A percentile compares a stretch with the other conserved stretches of the same genome.
phyloP scores from a whole-genome alignment of 2,113 vertebrate genomes.

The Dolichallabes microphthalmus region DNA sequence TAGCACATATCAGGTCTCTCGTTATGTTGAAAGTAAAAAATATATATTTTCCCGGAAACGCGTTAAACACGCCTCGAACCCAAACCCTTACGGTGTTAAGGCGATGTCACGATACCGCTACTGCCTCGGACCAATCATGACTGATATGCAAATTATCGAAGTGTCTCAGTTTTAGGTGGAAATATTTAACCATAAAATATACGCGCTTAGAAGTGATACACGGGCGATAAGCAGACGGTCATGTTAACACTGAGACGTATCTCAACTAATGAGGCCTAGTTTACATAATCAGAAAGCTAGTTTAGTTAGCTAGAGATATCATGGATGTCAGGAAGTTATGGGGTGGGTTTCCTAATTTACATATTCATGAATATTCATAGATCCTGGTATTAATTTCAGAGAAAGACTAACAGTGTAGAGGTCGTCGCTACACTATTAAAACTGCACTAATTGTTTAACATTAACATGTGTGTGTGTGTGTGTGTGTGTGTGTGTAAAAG shows the following conservation, averaged over 20 bases:
- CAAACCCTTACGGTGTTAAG: not conserved
- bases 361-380: slow-evolving; percentile 1
- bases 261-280: not conserved
- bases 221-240: not conserved
- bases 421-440: not conserved
- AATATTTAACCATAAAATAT: not conserved
- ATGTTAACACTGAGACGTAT: not conserved
- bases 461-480: not conserved
- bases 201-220: not conserved
- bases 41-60: not conserved
- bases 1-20: not conserved
- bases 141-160: not conserved
- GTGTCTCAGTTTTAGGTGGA: not conserved
- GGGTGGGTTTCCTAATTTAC: not conserved
- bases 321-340: not conserved
- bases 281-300: not conserved
- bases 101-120: not conserved
- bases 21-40: not conserved
- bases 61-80: not conserved
- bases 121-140: not conserved
- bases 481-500: not conserved
- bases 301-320: not conserved
- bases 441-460: not conserved
- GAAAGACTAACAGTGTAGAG: no score
- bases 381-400: not conserved